Evolutionary conservation across 2,888 invertebrate genomes (phyloP), one percentile per base, ranked within the genome.

Genomic region (Crematogaster levior): DNA sequence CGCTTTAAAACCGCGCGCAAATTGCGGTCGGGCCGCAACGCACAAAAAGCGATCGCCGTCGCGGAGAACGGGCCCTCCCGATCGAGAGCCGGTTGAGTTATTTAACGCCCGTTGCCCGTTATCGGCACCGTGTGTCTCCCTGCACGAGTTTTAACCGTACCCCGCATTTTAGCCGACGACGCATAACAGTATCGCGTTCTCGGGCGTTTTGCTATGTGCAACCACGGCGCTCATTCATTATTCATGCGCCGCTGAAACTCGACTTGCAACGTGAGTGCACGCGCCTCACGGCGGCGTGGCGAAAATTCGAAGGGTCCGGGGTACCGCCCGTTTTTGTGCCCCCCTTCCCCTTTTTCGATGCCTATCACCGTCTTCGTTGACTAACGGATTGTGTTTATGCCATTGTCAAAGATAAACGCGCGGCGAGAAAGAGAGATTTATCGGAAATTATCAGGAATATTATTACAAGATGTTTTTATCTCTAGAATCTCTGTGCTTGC

Each of bases 251-350:
- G 88, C 90, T 87, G 89, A 88, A 88, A 87, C 87, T 77, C 81
- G 87, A 81, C 70, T 86, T 86, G 83, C 86, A 89, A 92, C 92
- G 92, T 91, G 91, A 88, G 82, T 85, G 91, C 86, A 92, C 89
- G 92, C 90, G 89, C 85, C 89, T 86, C 84, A n/a, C n/a, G n/a
- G n/a, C n/a, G 88, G 85, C 86, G 82, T 86, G 82, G 80, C 88
- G 88, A 83, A 91, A 90, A 91, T 91, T 90, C 89, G 89, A 90
- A 87, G 90, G 85, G n/a, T 89, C 43, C 30, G 30, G 37, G n/a
- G 18, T 70, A 27, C 37, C 63, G n/a, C 27, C 56, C 72, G 34
- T 43, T 43, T 60, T 30, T 24, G 18, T 58, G 27, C 10, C 12
- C 24, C n/a, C 7, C 63, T 53, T 74, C 61, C 10, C 12, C 24